A percentile compares a stretch with the other conserved stretches of the same genome.
Evolutionary conservation across 2,113 vertebrate genomes (phyloP).

Genomic region (Phaetusa simplex): DNA sequence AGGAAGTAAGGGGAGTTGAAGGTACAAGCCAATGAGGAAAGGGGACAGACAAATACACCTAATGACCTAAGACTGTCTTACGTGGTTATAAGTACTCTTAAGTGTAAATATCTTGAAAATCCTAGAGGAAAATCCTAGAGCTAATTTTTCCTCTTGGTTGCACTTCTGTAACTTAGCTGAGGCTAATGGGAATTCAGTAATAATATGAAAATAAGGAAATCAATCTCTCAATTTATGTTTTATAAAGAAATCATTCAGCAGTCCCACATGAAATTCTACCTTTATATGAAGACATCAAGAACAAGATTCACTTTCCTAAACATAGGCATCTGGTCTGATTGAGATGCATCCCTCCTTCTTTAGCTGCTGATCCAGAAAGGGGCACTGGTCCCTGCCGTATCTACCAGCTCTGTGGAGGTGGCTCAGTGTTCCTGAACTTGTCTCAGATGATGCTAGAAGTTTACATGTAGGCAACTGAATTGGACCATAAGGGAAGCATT

Average conservation of each 20-base stretch:
- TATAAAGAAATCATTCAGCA: neutral
- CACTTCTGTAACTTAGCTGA: neutral
- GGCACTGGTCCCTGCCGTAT: neutral
- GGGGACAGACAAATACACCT: neutral
- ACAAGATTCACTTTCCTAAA: neutral
- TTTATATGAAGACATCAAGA: neutral
- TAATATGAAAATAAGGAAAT: neutral
- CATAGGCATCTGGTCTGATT: neutral
- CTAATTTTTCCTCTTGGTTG: neutral
- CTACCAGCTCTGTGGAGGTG: neutral
- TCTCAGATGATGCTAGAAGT: neutral
- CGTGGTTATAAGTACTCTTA: neutral
- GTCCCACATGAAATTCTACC: neutral
- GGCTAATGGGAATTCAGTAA: neutral
- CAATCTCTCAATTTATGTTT: neutral
- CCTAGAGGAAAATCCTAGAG: neutral
- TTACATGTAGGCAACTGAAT: neutral
- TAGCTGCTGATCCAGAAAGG: neutral
- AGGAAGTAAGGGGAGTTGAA: neutral
- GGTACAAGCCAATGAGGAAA: neutral
- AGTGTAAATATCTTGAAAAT: neutral
- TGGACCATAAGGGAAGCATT: neutral
- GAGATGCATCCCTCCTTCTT: neutral
- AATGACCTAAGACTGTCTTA: neutral
- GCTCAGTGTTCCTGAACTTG: neutral